Percentiles rank a stretch among this genome's conserved stretches.
Conservation (phyloP, 2,113 vertebrate genomes). For the Cryptomyrus ogoouensis region DNA sequence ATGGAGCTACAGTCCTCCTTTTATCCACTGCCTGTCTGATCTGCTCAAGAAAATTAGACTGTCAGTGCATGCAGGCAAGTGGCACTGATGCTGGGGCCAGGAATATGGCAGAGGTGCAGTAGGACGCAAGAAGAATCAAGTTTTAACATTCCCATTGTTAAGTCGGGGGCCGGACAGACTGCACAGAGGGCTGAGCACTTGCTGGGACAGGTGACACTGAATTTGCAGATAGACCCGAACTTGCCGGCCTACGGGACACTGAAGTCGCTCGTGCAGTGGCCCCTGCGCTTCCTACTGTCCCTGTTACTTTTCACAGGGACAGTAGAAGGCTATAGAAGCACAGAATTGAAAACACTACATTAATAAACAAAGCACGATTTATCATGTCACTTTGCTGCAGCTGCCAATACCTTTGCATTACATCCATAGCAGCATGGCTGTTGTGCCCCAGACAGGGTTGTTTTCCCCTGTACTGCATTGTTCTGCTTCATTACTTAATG, state of each 20-base stretch:
- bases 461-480: neutral
- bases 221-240: neutral
- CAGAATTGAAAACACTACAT: neutral
- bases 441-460: neutral
- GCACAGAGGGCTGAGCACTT: neutral
- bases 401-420: neutral
- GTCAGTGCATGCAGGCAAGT: neutral
- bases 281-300: neutral
- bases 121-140: neutral
- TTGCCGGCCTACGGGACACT: neutral
- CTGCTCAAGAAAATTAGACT: no score
- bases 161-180: neutral
- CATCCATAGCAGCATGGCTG: neutral
- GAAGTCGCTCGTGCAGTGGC: neutral
- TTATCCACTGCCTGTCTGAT: neutral
- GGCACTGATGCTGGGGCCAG: neutral
- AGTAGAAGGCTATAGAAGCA: neutral
- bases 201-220: neutral
- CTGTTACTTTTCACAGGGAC: no score
- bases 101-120: neutral
- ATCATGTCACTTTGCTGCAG: neutral
- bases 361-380: neutral
- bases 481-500: neutral
- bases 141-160: neutral
- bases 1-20: neutral